Percentiles rank a stretch among this genome's conserved stretches.
These are phyloP conservation scores for Ericerus pela DNA, from an alignment of 1,140 invertebrate genomes.

Conservation along the genomic window DNA sequence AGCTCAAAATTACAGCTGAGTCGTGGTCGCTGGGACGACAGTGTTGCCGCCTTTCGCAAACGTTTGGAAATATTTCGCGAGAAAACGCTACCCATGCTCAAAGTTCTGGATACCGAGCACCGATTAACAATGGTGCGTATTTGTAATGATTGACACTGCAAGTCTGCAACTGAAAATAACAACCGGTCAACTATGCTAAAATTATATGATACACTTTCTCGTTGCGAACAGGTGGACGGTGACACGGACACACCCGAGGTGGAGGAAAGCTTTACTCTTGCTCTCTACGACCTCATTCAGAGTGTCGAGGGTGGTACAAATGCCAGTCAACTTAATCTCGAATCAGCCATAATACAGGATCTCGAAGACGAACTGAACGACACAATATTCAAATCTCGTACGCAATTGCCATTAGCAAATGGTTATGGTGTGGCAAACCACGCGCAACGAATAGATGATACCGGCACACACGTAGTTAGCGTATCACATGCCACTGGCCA, in stretches of 20 bases:
- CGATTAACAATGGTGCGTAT: slow-evolving; percentile 58
- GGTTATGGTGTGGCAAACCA: no score
- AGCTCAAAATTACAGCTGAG: slow-evolving; percentile 73
- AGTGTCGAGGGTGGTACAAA: not conserved
- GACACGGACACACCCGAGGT: slow-evolving; percentile 1
- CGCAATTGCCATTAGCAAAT: not conserved
- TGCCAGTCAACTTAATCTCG: not conserved
- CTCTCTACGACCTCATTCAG: not conserved
- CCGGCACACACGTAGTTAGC: no score
- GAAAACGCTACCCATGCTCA: slow-evolving; percentile 71
- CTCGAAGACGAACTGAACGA: not conserved
- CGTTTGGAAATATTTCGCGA: slow-evolving; percentile 71
- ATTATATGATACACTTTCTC: not conserved
- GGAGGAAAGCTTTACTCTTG: not conserved
- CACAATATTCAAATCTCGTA: not conserved
- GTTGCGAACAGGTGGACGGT: not conserved
- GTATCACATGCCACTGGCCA: no score
- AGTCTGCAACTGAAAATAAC: not conserved
- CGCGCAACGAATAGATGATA: no score
- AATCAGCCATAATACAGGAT: not conserved
- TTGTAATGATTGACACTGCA: not conserved
- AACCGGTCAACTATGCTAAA: not conserved
- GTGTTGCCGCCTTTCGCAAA: slow-evolving; percentile 61
- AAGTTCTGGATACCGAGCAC: slow-evolving; percentile 59
- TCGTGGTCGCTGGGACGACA: slow-evolving; percentile 63